Conservation (phyloP, 2,888 invertebrate genomes). For the Eristalinus aeneus region DNA sequence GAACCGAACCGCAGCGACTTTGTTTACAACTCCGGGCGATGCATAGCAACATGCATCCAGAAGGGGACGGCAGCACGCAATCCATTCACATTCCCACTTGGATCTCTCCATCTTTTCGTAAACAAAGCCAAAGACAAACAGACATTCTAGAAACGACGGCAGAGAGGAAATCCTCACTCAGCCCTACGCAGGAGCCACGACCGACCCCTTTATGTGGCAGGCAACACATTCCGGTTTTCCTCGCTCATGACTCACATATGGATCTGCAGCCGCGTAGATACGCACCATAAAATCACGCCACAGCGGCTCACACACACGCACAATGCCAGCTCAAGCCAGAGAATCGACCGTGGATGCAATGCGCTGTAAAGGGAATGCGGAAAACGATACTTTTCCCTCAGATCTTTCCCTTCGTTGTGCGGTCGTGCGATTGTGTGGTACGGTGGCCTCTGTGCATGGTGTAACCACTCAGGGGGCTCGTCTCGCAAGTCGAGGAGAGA, state of each 20-base stretch:
- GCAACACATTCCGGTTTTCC: constrained; percentile 42
- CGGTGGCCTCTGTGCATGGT: constrained; percentile 7
- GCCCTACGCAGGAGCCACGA: neutral
- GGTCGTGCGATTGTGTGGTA: neutral
- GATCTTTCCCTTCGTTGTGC: neutral
- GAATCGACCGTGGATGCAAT: neutral
- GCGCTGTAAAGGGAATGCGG: constrained; percentile 23
- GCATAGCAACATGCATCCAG: constrained; percentile 23
- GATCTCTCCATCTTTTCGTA: neutral
- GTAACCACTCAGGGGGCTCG: constrained; percentile 58
- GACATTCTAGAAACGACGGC: neutral
- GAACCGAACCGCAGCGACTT: neutral
- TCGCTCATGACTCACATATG: neutral
- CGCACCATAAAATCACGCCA: constrained; percentile 23
- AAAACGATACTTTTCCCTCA: neutral
- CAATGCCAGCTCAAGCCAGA: neutral
- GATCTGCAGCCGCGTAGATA: constrained; percentile 13
- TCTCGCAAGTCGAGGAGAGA: constrained; percentile 30
- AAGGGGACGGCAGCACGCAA: neutral
- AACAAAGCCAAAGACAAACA: neutral
- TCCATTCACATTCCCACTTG: constrained; percentile 11
- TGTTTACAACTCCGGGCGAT: constrained; percentile 14
- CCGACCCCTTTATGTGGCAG: constrained; percentile 47
- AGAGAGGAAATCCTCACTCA: neutral
- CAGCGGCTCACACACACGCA: neutral